These are phyloP conservation scores for Ichneumoninae sp. DNA, from an alignment of 2,888 invertebrate species.

Conservation along the genomic window DNA sequence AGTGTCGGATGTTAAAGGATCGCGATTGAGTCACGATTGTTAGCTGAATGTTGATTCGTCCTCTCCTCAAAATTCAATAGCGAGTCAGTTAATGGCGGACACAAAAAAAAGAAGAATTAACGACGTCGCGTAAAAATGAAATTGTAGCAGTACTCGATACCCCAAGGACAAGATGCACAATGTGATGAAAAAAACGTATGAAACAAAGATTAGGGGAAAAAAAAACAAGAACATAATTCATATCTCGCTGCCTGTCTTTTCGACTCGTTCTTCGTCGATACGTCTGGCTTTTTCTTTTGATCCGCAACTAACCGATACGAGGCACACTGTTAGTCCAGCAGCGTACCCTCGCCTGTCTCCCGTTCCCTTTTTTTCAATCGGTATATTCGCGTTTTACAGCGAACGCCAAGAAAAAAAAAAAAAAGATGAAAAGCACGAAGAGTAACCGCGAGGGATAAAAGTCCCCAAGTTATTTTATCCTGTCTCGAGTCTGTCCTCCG, in stretches of 20 bases:
- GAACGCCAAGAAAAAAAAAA: slow-evolving; percentile 45
- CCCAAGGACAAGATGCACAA: slow-evolving; percentile 19
- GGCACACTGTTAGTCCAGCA: slow-evolving; percentile 14
- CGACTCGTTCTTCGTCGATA: neutral
- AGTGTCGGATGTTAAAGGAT: slow-evolving; percentile 13
- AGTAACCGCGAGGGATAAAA: slow-evolving; percentile 22
- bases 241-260: slow-evolving; percentile 32
- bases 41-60: neutral
- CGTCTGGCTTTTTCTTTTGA: neutral
- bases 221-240: slow-evolving; percentile 72
- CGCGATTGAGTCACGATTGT: neutral
- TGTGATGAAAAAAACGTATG: slow-evolving; percentile 66
- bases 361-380: neutral
- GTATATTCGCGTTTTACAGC: slow-evolving; percentile 35
- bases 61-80: neutral
- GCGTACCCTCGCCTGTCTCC: neutral
- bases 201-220: slow-evolving; percentile 72
- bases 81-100: neutral
- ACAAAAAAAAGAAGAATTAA: slow-evolving; percentile 3
- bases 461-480: slow-evolving; percentile 11
- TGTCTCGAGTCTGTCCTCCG: slow-evolving; percentile 9
- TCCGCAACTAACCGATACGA: neutral
- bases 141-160: neutral
- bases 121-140: slow-evolving; percentile 7
- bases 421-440: slow-evolving; percentile 29